These are phyloP conservation scores for Lophura swinhoii DNA, from an alignment of 2,797 vertebrate genomes.

Conservation along the genomic window DNA sequence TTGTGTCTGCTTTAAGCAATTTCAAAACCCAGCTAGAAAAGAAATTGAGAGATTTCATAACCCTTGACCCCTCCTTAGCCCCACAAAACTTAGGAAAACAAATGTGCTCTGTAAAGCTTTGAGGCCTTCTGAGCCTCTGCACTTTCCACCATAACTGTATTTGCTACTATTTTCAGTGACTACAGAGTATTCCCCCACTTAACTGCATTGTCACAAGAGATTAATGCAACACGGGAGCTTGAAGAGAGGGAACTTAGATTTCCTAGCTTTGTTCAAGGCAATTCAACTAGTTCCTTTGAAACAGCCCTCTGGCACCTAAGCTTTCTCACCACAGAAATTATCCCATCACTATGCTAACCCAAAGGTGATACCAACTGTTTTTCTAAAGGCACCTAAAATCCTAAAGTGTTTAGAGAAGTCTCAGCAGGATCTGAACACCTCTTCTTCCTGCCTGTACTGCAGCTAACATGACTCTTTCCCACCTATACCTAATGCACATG, in stretches of 20 bases:
- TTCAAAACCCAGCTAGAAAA: not conserved
- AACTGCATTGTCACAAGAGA: not conserved
- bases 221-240: not conserved
- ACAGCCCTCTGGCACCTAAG: not conserved
- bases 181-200: not conserved
- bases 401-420: not conserved
- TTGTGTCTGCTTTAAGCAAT: not conserved
- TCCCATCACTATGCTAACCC: not conserved
- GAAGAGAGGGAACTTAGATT: not conserved
- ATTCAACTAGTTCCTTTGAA: not conserved
- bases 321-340: not conserved
- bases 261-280: not conserved
- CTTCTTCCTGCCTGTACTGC: fast-evolving
- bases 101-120: not conserved
- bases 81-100: not conserved
- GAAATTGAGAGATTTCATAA: not conserved
- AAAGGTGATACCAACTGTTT: not conserved
- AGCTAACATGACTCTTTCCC: not conserved
- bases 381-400: not conserved
- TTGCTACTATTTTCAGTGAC: not conserved
- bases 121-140: not conserved
- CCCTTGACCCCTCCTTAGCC: not conserved
- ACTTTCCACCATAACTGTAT: not conserved
- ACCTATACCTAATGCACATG: fast-evolving
- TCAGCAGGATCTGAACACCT: not conserved